Evolutionary conservation across 2,888 invertebrate genomes (phyloP).

Genomic region (Macrophya alboannulata): DNA sequence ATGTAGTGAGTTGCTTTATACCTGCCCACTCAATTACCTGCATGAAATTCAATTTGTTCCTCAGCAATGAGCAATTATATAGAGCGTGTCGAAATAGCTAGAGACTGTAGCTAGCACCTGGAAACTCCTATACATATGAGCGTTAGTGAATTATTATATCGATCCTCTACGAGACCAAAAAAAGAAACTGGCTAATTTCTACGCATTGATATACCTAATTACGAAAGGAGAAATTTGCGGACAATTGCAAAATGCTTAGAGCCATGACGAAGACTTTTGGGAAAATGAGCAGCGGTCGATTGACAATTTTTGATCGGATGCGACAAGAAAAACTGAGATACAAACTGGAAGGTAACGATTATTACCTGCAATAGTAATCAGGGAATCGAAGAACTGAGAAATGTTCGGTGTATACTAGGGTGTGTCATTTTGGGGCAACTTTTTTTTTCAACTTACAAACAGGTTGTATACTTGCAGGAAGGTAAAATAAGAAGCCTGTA

Average conservation of each 20-base stretch:
- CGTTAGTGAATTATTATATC: not conserved
- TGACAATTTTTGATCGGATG: conserved; percentile 35
- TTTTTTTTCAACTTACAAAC: no score
- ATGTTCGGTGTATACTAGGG: not conserved
- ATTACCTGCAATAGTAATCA: conserved; percentile 7
- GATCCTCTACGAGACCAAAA: not conserved
- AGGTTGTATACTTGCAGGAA: no score
- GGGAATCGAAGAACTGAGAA: not conserved
- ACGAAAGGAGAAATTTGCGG: not conserved
- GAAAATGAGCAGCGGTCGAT: conserved; percentile 3
- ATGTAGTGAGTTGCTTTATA: conserved; percentile 14
- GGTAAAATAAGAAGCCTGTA: no score
- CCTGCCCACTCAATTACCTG: conserved; percentile 27
- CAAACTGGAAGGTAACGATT: conserved; percentile 54
- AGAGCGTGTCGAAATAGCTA: conserved; percentile 21
- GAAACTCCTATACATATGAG: not conserved
- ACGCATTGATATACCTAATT: not conserved
- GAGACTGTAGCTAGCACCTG: not conserved
- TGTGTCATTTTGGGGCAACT: no score
- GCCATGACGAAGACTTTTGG: not conserved
- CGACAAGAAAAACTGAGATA: conserved; percentile 56
- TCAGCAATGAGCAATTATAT: conserved; percentile 6
- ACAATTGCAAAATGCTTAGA: not conserved
- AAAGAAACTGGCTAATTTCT: not conserved
- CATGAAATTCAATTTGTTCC: conserved; percentile 30